Percentiles rank a stretch among this genome's conserved stretches.
phyloP scores from a whole-genome alignment of 2,888 invertebrate species.

The Torymus texanus region DNA sequence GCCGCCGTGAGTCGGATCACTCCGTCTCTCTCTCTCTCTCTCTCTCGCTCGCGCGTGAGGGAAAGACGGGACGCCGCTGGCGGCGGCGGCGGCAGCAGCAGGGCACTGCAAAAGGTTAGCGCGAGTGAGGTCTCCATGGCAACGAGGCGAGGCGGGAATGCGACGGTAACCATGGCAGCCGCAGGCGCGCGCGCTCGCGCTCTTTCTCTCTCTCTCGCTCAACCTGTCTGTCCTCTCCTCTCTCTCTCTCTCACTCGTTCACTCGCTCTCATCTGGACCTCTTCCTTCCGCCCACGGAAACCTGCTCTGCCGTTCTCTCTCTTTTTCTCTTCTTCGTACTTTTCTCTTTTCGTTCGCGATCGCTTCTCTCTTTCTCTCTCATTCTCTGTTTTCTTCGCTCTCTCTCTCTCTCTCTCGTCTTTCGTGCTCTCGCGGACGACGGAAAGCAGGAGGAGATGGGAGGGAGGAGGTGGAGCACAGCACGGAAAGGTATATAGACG shows the following conservation, averaged over 20 bases:
- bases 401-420: conserved; percentile 27
- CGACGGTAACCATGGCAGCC: conserved; percentile 75
- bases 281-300: conserved; percentile 72
- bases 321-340: conserved; percentile 50
- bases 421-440: conserved; percentile 23
- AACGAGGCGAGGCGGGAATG: conserved; percentile 76
- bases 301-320: conserved; percentile 57
- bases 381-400: conserved; percentile 50
- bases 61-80: conserved; percentile 62
- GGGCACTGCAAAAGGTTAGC: conserved; percentile 60
- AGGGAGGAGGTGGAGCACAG: conserved; percentile 30
- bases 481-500: conserved; percentile 28
- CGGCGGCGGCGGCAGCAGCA: conserved; percentile 39
- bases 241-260: conserved; percentile 61
- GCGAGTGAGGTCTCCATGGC: conserved; percentile 77
- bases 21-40: conserved; percentile 59
- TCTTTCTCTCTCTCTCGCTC: conserved; percentile 71
- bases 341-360: conserved; percentile 49
- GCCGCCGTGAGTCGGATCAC: conserved; percentile 47
- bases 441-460: conserved; percentile 49
- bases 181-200: conserved; percentile 70
- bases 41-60: conserved; percentile 58
- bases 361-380: conserved; percentile 44
- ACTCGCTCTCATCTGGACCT: conserved; percentile 62
- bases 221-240: conserved; percentile 70